Evolutionary conservation across 2,113 vertebrate species (phyloP).

Genomic region (Xiphias gladius): DNA sequence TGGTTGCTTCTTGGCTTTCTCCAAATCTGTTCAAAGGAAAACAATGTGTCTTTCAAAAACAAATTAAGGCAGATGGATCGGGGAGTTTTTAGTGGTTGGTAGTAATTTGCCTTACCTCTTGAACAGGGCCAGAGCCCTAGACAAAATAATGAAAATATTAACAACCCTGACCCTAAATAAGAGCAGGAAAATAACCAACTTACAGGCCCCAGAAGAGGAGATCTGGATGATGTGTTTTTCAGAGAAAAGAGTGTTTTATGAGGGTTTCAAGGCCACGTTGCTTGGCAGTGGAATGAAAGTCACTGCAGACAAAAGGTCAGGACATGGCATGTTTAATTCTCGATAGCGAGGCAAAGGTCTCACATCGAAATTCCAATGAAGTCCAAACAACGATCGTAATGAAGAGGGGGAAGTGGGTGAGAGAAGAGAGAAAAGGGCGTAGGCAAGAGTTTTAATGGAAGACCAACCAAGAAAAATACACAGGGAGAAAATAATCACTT

Average conservation of each 20-base stretch:
- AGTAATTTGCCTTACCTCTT: constrained; percentile 61
- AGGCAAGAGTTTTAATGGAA: constrained; percentile 50
- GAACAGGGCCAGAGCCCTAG: constrained; percentile 48
- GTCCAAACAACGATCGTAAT: constrained; percentile 81
- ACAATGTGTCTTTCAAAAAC: constrained; percentile 45
- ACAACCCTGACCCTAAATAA: constrained; percentile 53
- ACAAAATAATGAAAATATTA: constrained; percentile 68
- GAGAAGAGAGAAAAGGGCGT: background rate
- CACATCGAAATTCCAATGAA: constrained; percentile 79
- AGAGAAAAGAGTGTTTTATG: constrained; percentile 54
- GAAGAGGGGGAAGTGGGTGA: constrained; percentile 38
- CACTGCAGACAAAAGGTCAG: constrained; percentile 81
- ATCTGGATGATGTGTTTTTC: constrained; percentile 59
- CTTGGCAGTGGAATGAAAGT: constrained; percentile 77
- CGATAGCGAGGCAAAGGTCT: constrained; percentile 82
- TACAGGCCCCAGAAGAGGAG: constrained; percentile 52
- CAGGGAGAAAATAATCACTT: constrained; percentile 57
- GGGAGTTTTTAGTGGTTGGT: constrained; percentile 30
- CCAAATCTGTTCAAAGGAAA: constrained; percentile 47
- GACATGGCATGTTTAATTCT: constrained; percentile 85
- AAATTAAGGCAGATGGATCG: constrained; percentile 54
- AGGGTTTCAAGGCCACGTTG: constrained; percentile 62
- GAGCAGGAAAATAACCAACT: constrained; percentile 60
- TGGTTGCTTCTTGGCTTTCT: constrained; percentile 25
- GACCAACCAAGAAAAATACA: constrained; percentile 71